These are phyloP conservation scores for Drosophila fuyamai DNA, from an alignment of 1,140 invertebrate genomes.

Conservation along the genomic window DNA sequence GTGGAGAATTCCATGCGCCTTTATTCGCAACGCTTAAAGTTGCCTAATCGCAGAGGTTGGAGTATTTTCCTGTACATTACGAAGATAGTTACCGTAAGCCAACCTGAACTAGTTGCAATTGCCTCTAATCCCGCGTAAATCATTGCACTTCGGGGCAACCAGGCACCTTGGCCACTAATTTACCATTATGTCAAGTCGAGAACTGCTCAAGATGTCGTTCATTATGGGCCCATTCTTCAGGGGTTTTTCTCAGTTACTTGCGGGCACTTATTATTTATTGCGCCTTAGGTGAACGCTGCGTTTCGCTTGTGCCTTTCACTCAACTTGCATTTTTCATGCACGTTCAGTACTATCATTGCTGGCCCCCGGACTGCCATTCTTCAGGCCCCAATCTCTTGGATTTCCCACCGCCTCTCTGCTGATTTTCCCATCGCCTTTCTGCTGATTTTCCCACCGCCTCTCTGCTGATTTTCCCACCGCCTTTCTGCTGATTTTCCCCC, in stretches of 20 bases:
- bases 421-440: conserved; percentile 16
- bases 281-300: conserved; percentile 72
- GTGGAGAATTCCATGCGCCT: conserved; percentile 33
- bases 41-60: neutral
- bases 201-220: conserved; percentile 73
- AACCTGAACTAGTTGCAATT: conserved; percentile 38
- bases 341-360: conserved; percentile 79
- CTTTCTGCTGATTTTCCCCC: conserved; percentile 5
- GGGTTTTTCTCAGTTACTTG: conserved; percentile 20
- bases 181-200: conserved; percentile 76
- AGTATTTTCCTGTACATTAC: neutral
- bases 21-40: conserved; percentile 43
- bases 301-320: conserved; percentile 56
- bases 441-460: conserved; percentile 15
- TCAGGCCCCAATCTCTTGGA: neutral
- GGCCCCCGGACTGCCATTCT: conserved; percentile 34
- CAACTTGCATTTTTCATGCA: conserved; percentile 81
- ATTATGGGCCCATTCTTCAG: conserved; percentile 72
- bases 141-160: conserved; percentile 26
- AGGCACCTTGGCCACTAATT: conserved; percentile 67
- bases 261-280: conserved; percentile 79
- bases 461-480: conserved; percentile 10
- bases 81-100: conserved; percentile 23
- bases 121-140: conserved; percentile 40
- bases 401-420: conserved; percentile 10